phyloP scores from a whole-genome alignment of 2,888 invertebrate genomes.

The Eueremaeus valkanovi region DNA sequence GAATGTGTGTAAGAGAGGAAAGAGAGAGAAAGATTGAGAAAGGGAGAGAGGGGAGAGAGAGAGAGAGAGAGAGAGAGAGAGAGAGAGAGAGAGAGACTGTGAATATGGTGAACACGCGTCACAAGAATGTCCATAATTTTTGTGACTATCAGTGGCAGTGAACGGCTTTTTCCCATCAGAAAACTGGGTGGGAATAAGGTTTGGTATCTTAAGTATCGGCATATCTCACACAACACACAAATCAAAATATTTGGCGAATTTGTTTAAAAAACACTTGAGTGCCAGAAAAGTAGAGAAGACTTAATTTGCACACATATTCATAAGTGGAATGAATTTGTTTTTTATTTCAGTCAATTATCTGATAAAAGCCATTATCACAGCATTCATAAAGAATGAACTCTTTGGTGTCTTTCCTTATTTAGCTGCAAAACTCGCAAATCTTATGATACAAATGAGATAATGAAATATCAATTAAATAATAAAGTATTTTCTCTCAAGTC shows the following conservation, averaged over 20 bases:
- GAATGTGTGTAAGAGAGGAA: neutral
- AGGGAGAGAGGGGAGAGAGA: too few species aligned
- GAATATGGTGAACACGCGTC: conserved; percentile 1
- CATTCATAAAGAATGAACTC: neutral
- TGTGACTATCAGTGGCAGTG: conserved; percentile 2
- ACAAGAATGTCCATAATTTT: conserved; percentile 18
- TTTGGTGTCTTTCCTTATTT: too few species aligned
- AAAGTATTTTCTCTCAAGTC: neutral
- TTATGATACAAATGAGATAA: neutral
- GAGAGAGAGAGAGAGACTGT: neutral
- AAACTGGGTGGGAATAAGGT: conserved; percentile 12
- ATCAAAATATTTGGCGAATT: conserved; percentile 22
- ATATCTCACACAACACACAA: conserved; percentile 6
- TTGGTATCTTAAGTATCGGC: conserved; percentile 21
- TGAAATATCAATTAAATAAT: neutral
- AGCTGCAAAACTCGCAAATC: conserved; percentile 11
- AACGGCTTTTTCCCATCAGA: conserved; percentile 24
- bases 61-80: too few species aligned
- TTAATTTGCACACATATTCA: neutral
- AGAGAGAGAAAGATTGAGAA: too few species aligned
- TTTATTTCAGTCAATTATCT: neutral
- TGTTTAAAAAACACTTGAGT: conserved; percentile 7
- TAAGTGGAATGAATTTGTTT: conserved; percentile 7
- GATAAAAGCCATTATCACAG: neutral
- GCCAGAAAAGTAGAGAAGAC: neutral